Evolutionary conservation across 1,140 invertebrate genomes (phyloP).

Genomic region (Papilio dardanus): DNA sequence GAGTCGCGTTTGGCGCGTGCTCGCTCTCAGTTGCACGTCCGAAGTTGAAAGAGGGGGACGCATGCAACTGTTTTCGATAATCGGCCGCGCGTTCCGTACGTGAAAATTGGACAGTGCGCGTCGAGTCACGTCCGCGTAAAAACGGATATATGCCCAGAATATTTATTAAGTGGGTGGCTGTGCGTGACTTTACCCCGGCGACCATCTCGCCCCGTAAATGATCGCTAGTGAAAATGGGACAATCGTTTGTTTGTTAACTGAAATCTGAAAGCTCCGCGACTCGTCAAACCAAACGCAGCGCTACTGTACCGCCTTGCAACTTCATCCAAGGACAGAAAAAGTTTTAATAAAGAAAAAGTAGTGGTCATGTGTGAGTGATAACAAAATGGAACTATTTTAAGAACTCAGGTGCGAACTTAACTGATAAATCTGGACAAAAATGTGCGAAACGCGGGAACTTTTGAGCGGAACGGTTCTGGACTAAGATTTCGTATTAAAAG

Average conservation of each 20-base stretch:
- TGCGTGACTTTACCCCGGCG: slow-evolving; percentile 80
- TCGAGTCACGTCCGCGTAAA: slow-evolving; percentile 80
- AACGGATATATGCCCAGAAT: slow-evolving; percentile 82
- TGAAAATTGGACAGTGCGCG: slow-evolving; percentile 79
- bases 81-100: slow-evolving; percentile 80
- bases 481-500: slow-evolving; percentile 47
- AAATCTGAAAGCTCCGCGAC: slow-evolving; percentile 56
- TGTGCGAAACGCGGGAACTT: slow-evolving; percentile 57
- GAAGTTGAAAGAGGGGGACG: slow-evolving; percentile 77
- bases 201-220: slow-evolving; percentile 72
- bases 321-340: slow-evolving; percentile 5
- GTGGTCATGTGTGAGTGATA: slow-evolving; percentile 40
- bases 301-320: slow-evolving; percentile 31
- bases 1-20: slow-evolving; percentile 78
- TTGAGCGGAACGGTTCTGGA: slow-evolving; percentile 51
- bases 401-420: slow-evolving; percentile 39
- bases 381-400: slow-evolving; percentile 49
- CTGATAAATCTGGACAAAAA: slow-evolving; percentile 49
- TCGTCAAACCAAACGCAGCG: slow-evolving; percentile 35
- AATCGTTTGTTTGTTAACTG: slow-evolving; percentile 71
- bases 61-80: slow-evolving; percentile 81
- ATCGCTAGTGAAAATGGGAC: slow-evolving; percentile 73
- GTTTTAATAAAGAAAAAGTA: slow-evolving; percentile 20
- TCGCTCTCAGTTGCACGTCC: slow-evolving; percentile 79
- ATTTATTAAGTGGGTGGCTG: slow-evolving; percentile 82